Base-by-base conservation (phyloP, 2,113 vertebrate species). In the Aldabrachelys gigantea region DNA sequence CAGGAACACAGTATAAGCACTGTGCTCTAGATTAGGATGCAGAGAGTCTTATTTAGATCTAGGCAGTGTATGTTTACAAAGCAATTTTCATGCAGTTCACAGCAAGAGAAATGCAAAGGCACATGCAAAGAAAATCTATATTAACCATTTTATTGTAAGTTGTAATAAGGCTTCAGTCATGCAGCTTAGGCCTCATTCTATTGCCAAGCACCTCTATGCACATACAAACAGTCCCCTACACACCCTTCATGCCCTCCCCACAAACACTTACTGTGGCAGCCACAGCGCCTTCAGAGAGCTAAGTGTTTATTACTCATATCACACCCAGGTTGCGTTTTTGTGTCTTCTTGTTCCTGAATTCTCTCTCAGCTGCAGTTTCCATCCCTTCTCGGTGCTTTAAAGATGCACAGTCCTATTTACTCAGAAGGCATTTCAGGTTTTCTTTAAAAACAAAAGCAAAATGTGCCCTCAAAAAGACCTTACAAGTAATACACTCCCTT, bases 291-390 rank as follows among this genome's bases (percentile, higher is more conserved):
- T 96, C n/a, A 91, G 81, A 69, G 80, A 80, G 31, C 8, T 83
- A 81, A 35, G 62, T 69, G 35, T 19, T 89, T 75, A 91, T 69
- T 50, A 80, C 52, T 95, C 82, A 5, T 2, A 87, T 24, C 38
- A 90, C 3, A 88, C 65, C 83, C 88, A 83, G 75, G 53, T 95
- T 44, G 16, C 49, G 79, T 65, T 95, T 95, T 92, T 93, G 90
- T 92, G 65, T 87, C 91, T 95, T 97, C 92, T 57, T 96, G 92
- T 95, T 54, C 93, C 94, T 65, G 1, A 79, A 91, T 91, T 97
- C 92, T 96, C 54, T 35, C 88, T 93, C 89, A 91, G 94, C 89
- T 95, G 96, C 95, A 75, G 92, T 88, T 95, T 69, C 91, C 96
- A 96, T 91, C 83, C 89, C 89, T 83, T 85, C 94, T 80, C 93